Evolutionary conservation across 1,140 invertebrate species (phyloP).

Genomic region (Macrobrachium rosenbergii): DNA sequence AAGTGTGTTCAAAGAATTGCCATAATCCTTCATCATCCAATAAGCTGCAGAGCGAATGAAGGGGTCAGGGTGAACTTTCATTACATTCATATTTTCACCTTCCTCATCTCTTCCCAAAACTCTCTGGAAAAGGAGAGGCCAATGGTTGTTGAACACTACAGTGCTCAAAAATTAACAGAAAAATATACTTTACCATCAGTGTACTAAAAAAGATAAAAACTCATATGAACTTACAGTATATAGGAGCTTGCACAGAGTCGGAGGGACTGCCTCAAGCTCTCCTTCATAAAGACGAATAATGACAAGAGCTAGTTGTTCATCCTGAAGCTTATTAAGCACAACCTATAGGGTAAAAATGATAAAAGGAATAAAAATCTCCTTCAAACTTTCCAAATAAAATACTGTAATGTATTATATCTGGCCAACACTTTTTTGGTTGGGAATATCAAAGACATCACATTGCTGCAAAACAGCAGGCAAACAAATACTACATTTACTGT

Average conservation of each 20-base stretch:
- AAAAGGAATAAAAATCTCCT: background rate
- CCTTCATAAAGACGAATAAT: constrained; percentile 93
- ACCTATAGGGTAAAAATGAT: constrained; percentile 32
- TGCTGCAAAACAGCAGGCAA: background rate
- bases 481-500: background rate
- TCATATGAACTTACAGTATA: constrained; percentile 76
- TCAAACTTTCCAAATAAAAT: too few relatives aligned
- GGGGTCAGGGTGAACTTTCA: constrained; percentile 90
- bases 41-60: constrained; percentile 97
- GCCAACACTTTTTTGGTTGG: background rate
- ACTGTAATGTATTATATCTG: too few relatives aligned
- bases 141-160: background rate
- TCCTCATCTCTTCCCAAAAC: constrained; percentile 70
- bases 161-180: background rate
- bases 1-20: constrained; percentile 89
- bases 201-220: constrained; percentile 46
- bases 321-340: constrained; percentile 90
- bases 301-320: constrained; percentile 96
- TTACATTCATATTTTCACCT: constrained; percentile 77
- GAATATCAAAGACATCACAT: background rate
- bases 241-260: constrained; percentile 82
- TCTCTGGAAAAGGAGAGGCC: constrained; percentile 64
- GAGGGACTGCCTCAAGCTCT: constrained; percentile 80
- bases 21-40: constrained; percentile 96
- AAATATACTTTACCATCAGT: background rate